Conservation (phyloP, 2,113 vertebrate genomes). For the Mastomys natalensis region DNA sequence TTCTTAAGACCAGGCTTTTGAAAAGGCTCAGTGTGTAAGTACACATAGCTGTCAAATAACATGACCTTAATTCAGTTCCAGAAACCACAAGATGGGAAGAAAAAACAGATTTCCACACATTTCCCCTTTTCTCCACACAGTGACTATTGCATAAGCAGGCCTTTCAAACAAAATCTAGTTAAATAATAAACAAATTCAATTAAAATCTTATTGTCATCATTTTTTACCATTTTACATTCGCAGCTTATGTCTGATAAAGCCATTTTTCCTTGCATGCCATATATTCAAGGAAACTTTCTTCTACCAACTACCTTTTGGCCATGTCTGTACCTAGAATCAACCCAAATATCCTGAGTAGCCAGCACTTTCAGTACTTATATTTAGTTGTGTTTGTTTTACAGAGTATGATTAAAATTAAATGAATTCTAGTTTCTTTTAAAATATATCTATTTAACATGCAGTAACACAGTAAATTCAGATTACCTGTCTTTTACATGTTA, state of each 20-base stretch:
- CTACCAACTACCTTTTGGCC: neutral
- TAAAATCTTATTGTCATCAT: neutral
- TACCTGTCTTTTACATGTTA: neutral
- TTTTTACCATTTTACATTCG: neutral
- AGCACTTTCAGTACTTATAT: neutral
- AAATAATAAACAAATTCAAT: neutral
- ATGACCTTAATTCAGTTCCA: neutral
- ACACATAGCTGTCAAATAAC: neutral
- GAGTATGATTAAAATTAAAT: slow-evolving; percentile 30
- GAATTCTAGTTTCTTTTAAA: neutral
- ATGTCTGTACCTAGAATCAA: neutral
- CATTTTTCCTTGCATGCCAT: neutral
- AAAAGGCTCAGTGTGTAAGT: no score
- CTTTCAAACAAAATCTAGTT: neutral
- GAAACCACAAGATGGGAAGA: neutral
- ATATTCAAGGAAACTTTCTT: neutral
- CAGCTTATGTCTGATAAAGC: neutral
- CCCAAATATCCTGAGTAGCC: neutral
- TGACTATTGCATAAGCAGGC: neutral
- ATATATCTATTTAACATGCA: neutral
- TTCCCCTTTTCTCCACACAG: neutral
- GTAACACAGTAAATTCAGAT: neutral
- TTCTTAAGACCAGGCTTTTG: neutral
- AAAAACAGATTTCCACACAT: neutral
- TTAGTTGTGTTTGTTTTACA: neutral